Evolutionary conservation across 2,797 vertebrate species (phyloP).

Genomic region (Bucorvus abyssinicus): DNA sequence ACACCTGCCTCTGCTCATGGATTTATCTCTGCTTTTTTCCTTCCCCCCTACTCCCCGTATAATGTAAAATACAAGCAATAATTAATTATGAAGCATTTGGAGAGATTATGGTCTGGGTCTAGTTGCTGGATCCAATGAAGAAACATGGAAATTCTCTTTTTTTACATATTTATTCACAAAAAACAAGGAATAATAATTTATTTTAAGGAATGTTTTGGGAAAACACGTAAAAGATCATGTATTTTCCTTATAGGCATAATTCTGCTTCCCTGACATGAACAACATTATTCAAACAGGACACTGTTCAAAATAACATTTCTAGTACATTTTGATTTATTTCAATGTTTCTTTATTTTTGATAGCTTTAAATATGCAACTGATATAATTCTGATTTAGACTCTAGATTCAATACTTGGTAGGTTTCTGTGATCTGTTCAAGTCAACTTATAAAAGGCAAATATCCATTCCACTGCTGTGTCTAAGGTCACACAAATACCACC

Average conservation of each 20-base stretch:
- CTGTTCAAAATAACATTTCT: not conserved
- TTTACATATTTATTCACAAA: not conserved
- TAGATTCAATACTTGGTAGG: not conserved
- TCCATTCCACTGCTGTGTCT: not conserved
- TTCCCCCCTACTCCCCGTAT: not conserved
- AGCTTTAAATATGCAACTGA: not conserved
- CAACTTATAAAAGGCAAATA: not conserved
- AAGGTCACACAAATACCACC: not conserved
- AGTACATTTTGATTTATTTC: not conserved
- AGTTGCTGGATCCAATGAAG: not conserved
- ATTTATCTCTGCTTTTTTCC: not conserved
- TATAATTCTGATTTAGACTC: not conserved
- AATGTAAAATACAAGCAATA: not conserved
- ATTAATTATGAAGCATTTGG: not conserved
- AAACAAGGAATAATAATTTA: not conserved
- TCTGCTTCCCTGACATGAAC: not conserved
- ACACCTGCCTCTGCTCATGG: not conserved
- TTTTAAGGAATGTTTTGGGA: not conserved
- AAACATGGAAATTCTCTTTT: not conserved
- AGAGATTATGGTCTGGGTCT: accelerated
- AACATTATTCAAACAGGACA: not conserved
- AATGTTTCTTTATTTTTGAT: not conserved
- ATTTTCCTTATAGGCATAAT: not conserved
- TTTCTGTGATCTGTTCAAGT: not conserved
- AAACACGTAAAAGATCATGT: accelerated